phyloP scores from a whole-genome alignment of 2,113 vertebrate genomes.

The Centropristis striata region DNA sequence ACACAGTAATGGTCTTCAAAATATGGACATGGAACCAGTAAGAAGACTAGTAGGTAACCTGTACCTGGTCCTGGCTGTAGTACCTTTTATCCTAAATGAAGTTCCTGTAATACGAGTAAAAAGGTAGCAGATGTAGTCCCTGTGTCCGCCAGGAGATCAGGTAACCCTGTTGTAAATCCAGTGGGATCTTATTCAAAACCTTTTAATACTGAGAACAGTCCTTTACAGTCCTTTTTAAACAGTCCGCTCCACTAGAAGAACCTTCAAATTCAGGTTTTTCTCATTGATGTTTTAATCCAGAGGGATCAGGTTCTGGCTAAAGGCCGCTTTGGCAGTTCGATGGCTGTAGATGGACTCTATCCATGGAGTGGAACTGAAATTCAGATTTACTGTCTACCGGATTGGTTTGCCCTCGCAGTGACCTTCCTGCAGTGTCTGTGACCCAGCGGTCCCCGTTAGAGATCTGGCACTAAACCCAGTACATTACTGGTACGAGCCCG shows the following conservation, averaged over 20 bases:
- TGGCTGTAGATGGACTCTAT: not conserved
- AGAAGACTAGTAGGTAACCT: not conserved
- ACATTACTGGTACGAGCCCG: not conserved
- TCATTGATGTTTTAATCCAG: not conserved
- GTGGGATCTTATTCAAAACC: not conserved
- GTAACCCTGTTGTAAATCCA: constrained; percentile 14
- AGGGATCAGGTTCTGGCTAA: not conserved
- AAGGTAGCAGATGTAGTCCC: not conserved
- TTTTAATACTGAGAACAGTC: not conserved
- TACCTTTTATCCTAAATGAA: not conserved
- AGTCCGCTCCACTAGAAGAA: not conserved
- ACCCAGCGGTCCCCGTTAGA: not conserved
- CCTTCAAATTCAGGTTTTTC: not conserved
- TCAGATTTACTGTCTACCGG: not conserved
- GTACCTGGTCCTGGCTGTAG: not conserved
- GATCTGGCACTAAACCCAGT: constrained; percentile 12
- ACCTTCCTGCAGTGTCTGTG: constrained; percentile 25
- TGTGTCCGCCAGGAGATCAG: not conserved
- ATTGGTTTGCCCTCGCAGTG: constrained; percentile 5
- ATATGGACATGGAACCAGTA: not conserved
- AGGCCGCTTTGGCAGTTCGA: not conserved
- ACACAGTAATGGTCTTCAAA: constrained; percentile 2
- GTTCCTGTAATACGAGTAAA: not conserved
- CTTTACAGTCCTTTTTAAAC: not conserved
- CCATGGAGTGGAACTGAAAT: not conserved